These are phyloP conservation scores for Diplolepis rosae DNA, from an alignment of 2,888 invertebrate species.

Conservation along the genomic window DNA sequence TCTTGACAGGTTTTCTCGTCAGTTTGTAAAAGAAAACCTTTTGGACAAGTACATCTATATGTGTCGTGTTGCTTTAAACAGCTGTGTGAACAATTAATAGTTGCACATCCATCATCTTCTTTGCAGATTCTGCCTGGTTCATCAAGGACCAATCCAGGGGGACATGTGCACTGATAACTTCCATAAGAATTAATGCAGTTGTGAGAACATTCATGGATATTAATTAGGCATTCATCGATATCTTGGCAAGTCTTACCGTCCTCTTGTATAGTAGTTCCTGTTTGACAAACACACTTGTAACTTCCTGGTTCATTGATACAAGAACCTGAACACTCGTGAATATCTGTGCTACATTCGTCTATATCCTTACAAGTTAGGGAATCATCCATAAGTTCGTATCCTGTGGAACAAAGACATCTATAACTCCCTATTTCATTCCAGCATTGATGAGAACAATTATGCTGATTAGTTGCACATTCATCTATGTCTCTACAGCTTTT, in stretches of 20 bases:
- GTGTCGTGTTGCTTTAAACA: slow-evolving; percentile 75
- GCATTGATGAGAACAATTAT: slow-evolving; percentile 75
- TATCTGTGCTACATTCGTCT: slow-evolving; percentile 58
- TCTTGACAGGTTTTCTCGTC: slow-evolving; percentile 71
- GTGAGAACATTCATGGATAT: slow-evolving; percentile 75
- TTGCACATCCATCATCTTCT: slow-evolving; percentile 48
- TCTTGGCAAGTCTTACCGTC: slow-evolving; percentile 73
- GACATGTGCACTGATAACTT: slow-evolving; percentile 75
- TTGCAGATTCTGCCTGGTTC: slow-evolving; percentile 53
- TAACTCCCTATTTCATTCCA: slow-evolving; percentile 74
- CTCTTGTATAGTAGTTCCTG: slow-evolving; percentile 72
- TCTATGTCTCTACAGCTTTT: slow-evolving; percentile 54
- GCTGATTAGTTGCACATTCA: slow-evolving; percentile 58
- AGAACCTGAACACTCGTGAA: slow-evolving; percentile 47
- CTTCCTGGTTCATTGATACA: slow-evolving; percentile 62
- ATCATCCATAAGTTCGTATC: slow-evolving; percentile 52
- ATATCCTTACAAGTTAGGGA: slow-evolving; percentile 52
- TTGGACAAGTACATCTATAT: slow-evolving; percentile 76
- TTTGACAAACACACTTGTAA: slow-evolving; percentile 75
- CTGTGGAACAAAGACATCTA: slow-evolving; percentile 69
- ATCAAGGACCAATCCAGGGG: slow-evolving; percentile 65
- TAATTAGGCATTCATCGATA: slow-evolving; percentile 76
- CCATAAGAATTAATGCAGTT: slow-evolving; percentile 77
- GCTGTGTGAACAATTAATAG: slow-evolving; percentile 70
- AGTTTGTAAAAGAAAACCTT: slow-evolving; percentile 70